Conservation (phyloP, 2,888 invertebrate species). For the Heliconius ethilla region DNA sequence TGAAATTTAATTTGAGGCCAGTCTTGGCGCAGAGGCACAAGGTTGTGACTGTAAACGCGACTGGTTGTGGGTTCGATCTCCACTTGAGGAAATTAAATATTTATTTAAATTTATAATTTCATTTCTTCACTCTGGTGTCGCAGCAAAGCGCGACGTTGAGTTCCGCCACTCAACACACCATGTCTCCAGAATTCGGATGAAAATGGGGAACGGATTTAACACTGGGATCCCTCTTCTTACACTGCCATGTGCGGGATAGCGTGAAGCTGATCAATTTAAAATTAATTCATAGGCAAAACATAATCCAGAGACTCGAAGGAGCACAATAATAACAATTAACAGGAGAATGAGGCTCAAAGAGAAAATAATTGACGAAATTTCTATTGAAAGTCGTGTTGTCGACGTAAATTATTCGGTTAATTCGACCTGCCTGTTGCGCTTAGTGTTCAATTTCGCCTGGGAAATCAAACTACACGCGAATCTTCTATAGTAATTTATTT, state of each 20-base stretch:
- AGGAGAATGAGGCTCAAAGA: slow-evolving; percentile 30
- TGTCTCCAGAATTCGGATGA: too few relatives aligned
- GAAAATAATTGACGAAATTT: slow-evolving; percentile 39
- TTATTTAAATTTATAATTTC: too few relatives aligned
- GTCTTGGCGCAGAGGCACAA: too few relatives aligned
- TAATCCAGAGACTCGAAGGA: slow-evolving; percentile 25
- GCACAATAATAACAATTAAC: slow-evolving; percentile 36
- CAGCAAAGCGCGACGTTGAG: too few relatives aligned
- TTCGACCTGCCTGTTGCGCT: slow-evolving; percentile 42
- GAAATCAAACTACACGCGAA: slow-evolving; percentile 41
- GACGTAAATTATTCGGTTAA: slow-evolving; percentile 42
- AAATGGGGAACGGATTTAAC: too few relatives aligned
- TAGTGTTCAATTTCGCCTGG: slow-evolving; percentile 42
- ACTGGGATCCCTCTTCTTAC: too few relatives aligned
- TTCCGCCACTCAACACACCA: too few relatives aligned
- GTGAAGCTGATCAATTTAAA: background rate
- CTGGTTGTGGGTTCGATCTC: too few relatives aligned
- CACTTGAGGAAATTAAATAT: too few relatives aligned
- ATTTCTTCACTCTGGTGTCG: too few relatives aligned
- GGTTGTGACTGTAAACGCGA: too few relatives aligned
- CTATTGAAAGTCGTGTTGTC: slow-evolving; percentile 30
- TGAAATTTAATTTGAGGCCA: background rate
- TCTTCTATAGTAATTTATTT: slow-evolving; percentile 35
- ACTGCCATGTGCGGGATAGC: too few relatives aligned
- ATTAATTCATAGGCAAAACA: slow-evolving; percentile 26